Base-by-base conservation (phyloP, 2,797 vertebrate species). In the Ibycter americanus region DNA sequence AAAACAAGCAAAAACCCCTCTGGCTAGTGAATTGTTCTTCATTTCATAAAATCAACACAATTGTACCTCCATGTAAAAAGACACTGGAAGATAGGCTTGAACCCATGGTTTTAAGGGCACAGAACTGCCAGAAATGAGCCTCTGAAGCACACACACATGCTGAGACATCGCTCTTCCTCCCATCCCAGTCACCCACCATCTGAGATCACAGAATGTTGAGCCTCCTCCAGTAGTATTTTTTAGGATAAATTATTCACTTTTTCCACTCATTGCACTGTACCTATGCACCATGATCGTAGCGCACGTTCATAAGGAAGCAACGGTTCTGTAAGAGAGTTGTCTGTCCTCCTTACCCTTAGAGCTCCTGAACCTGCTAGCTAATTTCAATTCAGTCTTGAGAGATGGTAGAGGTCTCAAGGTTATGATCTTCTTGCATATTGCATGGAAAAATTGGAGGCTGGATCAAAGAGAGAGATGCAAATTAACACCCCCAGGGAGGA, bases 61-160 rank as follows among this genome's bases (percentile, higher is more conserved):
- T 11, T 61, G n/a, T n/a, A 62, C 27, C 34, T 65, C 51, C 38
- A 8, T 23, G 17, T 23, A 68, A 52, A 83, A 25, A 56, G 38
- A 56, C 31, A 56, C 21, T 29, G 38, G 21, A 66, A 51, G 9
- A 38, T 4, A 23, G 9, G 16, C n/a, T 62, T 11, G 9, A 76
- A 55, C 19, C 11, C 29, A 29, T 7, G 16, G n/a, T 38, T 86
- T 71, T 59, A 65, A 89, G 52, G 18, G 58, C 65, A 47, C 31
- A 52, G 21, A 44, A 31, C 6, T 77, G 19, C 18, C 46, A 65
- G 65, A 58, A 78, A 70, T 6, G 38, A 49, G 40, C 22, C 17
- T 63, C 16, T 65, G 59, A 78, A 76, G 34, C 26, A 49, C 1
- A 4, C 0, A 0, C 19, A 13, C 7, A 3, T 0, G 1, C 20